These are phyloP conservation scores for Hyperoplus immaculatus DNA, from an alignment of 2,797 vertebrate genomes.

Conservation along the genomic window DNA sequence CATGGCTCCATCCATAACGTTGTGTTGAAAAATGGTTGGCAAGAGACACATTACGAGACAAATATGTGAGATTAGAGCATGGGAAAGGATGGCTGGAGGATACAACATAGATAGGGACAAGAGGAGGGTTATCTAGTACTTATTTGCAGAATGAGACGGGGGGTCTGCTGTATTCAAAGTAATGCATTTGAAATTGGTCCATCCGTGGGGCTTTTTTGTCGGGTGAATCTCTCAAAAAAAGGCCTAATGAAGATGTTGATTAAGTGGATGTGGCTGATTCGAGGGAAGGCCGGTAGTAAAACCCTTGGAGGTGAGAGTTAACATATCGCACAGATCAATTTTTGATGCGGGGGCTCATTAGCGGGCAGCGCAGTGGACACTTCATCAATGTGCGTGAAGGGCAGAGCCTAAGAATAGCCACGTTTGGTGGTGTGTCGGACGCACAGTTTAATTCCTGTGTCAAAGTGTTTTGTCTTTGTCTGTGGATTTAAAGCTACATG, in stretches of 20 bases:
- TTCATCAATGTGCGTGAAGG: slow-evolving; percentile 77
- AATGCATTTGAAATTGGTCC: slow-evolving; percentile 33
- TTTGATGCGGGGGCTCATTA: slow-evolving; percentile 78
- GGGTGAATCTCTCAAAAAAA: slow-evolving; percentile 54
- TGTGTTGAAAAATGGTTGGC: slow-evolving; percentile 49
- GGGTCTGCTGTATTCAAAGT: slow-evolving; percentile 59
- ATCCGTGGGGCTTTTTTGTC: slow-evolving; percentile 45
- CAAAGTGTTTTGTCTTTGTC: slow-evolving; percentile 12
- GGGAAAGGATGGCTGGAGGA: slow-evolving; percentile 27
- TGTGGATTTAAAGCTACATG: not conserved
- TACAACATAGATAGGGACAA: not conserved
- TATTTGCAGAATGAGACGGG: slow-evolving; percentile 51
- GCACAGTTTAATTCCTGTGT: slow-evolving; percentile 16
- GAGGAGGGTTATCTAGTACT: slow-evolving; percentile 19
- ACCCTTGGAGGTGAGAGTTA: slow-evolving; percentile 58
- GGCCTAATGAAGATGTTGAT: slow-evolving; percentile 50
- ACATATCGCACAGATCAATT: slow-evolving; percentile 73
- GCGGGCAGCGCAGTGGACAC: slow-evolving; percentile 61
- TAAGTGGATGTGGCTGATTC: slow-evolving; percentile 47
- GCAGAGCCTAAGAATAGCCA: slow-evolving; percentile 74
- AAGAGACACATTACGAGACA: slow-evolving; percentile 29
- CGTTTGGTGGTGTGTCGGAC: slow-evolving; percentile 30
- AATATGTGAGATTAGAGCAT: slow-evolving; percentile 36
- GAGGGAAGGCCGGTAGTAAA: slow-evolving; percentile 23
- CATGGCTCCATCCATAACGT: slow-evolving; percentile 57